Evolutionary conservation across 2,888 invertebrate genomes (phyloP).

Genomic region (Gonocerus acuteangulatus): DNA sequence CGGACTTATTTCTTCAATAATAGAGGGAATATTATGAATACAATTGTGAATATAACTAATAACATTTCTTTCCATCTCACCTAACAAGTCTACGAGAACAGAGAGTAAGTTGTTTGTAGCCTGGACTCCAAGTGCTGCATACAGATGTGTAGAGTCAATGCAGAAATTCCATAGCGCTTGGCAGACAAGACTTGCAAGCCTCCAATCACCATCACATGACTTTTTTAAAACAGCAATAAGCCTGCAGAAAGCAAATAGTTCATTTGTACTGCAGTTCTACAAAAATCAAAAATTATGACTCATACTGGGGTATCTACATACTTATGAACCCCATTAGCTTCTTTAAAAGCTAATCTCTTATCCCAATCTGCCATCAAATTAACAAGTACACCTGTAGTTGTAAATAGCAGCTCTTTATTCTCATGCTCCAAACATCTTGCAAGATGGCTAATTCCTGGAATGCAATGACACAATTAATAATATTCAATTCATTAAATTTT

Average conservation of each 20-base stretch:
- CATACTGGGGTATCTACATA: too few species aligned
- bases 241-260: too few species aligned
- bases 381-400: slow-evolving; percentile 73
- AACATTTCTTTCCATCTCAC: too few species aligned
- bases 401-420: slow-evolving; percentile 57
- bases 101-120: slow-evolving; percentile 51
- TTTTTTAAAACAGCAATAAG: slow-evolving; percentile 51
- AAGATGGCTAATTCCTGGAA: slow-evolving; percentile 49
- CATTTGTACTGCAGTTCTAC: too few species aligned
- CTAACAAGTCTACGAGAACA: slow-evolving; percentile 50
- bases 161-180: slow-evolving; percentile 63
- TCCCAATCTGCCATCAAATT: slow-evolving; percentile 61
- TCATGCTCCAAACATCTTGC: slow-evolving; percentile 54
- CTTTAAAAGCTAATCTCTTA: slow-evolving; percentile 50
- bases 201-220: slow-evolving; percentile 59
- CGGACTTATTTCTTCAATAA: too few species aligned
- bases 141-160: slow-evolving; percentile 46
- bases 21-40: too few species aligned
- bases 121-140: slow-evolving; percentile 46
- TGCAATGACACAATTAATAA: not conserved
- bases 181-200: slow-evolving; percentile 63
- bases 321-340: slow-evolving; percentile 48
- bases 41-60: too few species aligned
- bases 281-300: too few species aligned
- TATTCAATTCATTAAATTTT: not conserved